Evolutionary conservation across 2,797 vertebrate species (phyloP), one percentile per base, ranked within the genome.

Genomic region (Phaenicophaeus curvirostris): DNA sequence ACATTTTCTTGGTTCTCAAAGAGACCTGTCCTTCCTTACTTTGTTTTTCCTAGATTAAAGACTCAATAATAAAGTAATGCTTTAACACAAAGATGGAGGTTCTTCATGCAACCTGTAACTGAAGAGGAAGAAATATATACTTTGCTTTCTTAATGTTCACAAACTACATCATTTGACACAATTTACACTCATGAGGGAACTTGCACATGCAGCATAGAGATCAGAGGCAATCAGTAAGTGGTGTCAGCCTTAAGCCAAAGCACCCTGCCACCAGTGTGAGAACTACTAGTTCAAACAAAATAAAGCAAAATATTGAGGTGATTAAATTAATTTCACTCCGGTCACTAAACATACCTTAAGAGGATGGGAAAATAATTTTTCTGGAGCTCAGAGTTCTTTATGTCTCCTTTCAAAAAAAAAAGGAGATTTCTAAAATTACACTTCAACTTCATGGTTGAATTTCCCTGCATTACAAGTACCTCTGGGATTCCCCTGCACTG

Each of bases 391-490:
- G 65, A 77, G 21, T 19, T 20, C 2, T 3, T 76, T 87, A 42
- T 12, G 44, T 58, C 74, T 89, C 42, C 7, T 6, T 20, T 85
- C 61, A 75, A 69, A 90, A 48, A 59, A 13, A 39, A 39, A 39
- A 39, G 39, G 15, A 71, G 24, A 20, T 31, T 65, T 93, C 89
- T 48, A 0, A 68, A 91, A 83, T 68, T 59, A 66, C 3, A 4
- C 15, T 81, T 77, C 55, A 68, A 61, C 35, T 85, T 81, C 68
- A 72, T 1, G 0, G 54, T 17, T 85, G 76, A 89, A 78, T 80
- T 85, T 95, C 95, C 62, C 69, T 92, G 82, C 76, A 83, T 85
- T 92, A 58, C 50, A 81, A 94, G 55, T 91, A 94, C 61, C 42
- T 2, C 51, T 84, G 90, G 90, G 90, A 94, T 82, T 95, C 48